Evolutionary conservation across 2,888 invertebrate genomes (phyloP).

Genomic region (Apamea monoglypha): DNA sequence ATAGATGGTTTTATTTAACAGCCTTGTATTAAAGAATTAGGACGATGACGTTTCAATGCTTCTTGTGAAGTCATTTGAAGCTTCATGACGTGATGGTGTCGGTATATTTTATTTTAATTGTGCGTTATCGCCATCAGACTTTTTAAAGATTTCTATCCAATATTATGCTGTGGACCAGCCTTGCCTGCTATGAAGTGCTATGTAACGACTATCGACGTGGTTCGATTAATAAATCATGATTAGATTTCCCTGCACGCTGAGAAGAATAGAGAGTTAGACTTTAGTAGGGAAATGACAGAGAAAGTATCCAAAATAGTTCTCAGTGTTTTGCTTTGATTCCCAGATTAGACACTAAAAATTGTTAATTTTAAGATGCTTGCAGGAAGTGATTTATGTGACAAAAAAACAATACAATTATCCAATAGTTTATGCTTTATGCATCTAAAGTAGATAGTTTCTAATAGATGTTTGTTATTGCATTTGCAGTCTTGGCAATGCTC

Average conservation of each 20-base stretch:
- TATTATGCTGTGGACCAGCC: background rate
- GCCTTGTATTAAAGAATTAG: constrained; percentile 14
- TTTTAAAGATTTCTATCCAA: background rate
- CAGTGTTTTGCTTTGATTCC: background rate
- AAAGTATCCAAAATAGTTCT: constrained; percentile 16
- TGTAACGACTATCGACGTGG: background rate
- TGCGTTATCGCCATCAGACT: background rate
- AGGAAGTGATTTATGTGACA: background rate
- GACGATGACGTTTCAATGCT: constrained; percentile 30
- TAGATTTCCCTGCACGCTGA: constrained; percentile 13
- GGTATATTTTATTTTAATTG: background rate
- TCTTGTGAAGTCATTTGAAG: constrained; percentile 31
- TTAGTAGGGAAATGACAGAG: constrained; percentile 10
- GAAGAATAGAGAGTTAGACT: background rate
- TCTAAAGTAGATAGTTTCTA: background rate
- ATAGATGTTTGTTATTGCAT: constrained; percentile 11
- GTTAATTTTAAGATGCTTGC: background rate
- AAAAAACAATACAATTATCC: background rate
- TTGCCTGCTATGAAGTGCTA: background rate
- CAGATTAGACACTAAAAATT: background rate
- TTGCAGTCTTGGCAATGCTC: constrained; percentile 18
- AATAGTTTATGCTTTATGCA: no score
- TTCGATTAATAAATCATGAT: constrained; percentile 15
- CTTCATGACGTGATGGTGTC: background rate
- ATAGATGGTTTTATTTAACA: constrained; percentile 47